Conservation (phyloP, 2,888 invertebrate species). For the Heliconius hortense region DNA sequence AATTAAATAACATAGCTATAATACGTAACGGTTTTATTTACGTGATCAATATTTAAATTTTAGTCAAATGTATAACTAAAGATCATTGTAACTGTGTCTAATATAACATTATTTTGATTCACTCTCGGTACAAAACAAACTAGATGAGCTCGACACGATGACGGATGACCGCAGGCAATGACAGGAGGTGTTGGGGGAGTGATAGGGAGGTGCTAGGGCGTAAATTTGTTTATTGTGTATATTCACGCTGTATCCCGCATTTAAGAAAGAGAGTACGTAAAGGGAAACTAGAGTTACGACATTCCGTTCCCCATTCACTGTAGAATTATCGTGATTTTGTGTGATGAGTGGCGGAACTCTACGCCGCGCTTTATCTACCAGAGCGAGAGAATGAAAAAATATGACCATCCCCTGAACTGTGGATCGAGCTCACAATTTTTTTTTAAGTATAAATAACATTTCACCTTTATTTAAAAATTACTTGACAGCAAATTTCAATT, state of each 20-base stretch:
- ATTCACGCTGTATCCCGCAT: neutral
- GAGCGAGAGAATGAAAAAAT: neutral
- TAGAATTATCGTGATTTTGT: neutral
- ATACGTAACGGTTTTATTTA: conserved; percentile 1
- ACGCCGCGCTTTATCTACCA: neutral
- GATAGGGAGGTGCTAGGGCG: neutral
- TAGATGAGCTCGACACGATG: conserved; percentile 19
- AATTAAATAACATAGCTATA: neutral
- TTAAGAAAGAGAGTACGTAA: neutral
- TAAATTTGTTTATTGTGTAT: conserved; percentile 3
- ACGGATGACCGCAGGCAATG: conserved; percentile 28
- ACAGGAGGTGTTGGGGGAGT: conserved; percentile 7
- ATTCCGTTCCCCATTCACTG: neutral
- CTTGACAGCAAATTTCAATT: too few species aligned
- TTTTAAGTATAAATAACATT: too few species aligned
- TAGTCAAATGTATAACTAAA: conserved; percentile 9
- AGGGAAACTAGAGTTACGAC: neutral
- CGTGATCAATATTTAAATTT: neutral
- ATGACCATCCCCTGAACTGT: neutral
- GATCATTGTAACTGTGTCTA: neutral
- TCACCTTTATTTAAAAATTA: too few species aligned
- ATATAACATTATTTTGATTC: neutral
- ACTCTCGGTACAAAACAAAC: conserved; percentile 17
- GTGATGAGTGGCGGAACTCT: neutral
- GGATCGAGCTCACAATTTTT: neutral